phyloP scores from a whole-genome alignment of 2,113 vertebrate species.

The Steatornis caripensis region DNA sequence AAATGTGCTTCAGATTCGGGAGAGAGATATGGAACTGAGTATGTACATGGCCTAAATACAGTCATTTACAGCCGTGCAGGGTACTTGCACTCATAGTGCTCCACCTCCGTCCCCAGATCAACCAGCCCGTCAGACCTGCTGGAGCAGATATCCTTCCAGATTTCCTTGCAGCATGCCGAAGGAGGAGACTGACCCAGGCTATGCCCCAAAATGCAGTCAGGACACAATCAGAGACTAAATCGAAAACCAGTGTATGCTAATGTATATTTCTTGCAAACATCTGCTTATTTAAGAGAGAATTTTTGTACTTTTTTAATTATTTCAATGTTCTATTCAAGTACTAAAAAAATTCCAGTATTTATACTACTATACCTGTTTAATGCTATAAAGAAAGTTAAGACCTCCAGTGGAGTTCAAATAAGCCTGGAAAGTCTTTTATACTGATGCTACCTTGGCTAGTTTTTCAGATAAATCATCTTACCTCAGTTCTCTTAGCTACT shows the following conservation, averaged over 20 bases:
- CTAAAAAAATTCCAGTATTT: not conserved
- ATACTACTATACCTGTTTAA: not conserved
- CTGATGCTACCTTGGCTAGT: not conserved
- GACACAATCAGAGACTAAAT: not conserved
- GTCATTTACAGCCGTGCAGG: not conserved
- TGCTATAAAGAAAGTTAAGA: not conserved
- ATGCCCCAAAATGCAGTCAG: not conserved
- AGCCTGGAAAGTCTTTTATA: not conserved
- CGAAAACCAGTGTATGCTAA: not conserved
- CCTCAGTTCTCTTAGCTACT: not conserved
- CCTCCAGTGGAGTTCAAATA: not conserved
- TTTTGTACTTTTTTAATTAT: not conserved
- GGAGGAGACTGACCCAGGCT: not conserved
- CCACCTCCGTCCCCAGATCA: not conserved
- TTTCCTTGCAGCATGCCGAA: not conserved
- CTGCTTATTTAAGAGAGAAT: not conserved
- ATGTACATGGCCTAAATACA: not conserved
- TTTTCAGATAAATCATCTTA: not conserved
- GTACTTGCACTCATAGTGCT: not conserved
- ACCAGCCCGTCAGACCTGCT: not conserved
- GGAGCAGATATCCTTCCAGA: not conserved
- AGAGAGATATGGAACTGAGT: not conserved
- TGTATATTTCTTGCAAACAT: not conserved
- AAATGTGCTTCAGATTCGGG: not conserved
- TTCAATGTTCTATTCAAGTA: not conserved